Evolutionary conservation across 2,113 vertebrate genomes (phyloP), one percentile per base, ranked within the genome.

Genomic region (Haliaeetus leucogaster): DNA sequence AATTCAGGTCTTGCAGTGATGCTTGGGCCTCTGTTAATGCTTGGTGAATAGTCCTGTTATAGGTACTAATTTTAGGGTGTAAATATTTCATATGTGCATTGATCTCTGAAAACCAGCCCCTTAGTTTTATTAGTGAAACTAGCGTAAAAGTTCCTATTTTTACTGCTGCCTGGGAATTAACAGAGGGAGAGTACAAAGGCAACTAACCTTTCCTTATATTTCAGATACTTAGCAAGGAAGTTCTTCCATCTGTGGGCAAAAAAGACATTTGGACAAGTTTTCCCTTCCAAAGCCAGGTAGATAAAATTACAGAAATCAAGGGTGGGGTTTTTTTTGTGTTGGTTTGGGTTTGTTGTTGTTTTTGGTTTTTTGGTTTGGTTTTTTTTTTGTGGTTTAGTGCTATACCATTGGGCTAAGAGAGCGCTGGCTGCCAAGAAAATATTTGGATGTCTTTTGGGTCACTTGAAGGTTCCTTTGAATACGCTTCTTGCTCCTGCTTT

Each of bases 241-340:
- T 99, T 98, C 92, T 98, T 99, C n/a, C 96, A 68, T 92, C 95
- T 99, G 87, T 99, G 99, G 99, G 98, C 98, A 56, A 94, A 77
- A 82, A 98, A 97, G 65, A 99, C 98, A 16, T 99, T 99, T 98
- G 99, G 99, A 74, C 98, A 97, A 96, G 86, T 99, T 79, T 97
- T 98, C 61, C 98, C 98, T 85, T 98, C 98, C 42, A 95, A 96
- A 98, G 99, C 99, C 91, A 99, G 98, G 99, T 99, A 97, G n/a
- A 70, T 56, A 63, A 89, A 88, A n/a, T n/a, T 56, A 26, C 20
- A 80, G 26, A 74, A 65, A 50, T 59, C 20, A 13, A 29, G 17
- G 6, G 9, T 47, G 34, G 43, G 3, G 0, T 2, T 14, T n/a
- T 47, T 47, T 20, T 45, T 47, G 45, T 47, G 45, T 47, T 47